Evolutionary conservation across 2,113 vertebrate species (phyloP).

Genomic region (Ageneiosus marmoratus): DNA sequence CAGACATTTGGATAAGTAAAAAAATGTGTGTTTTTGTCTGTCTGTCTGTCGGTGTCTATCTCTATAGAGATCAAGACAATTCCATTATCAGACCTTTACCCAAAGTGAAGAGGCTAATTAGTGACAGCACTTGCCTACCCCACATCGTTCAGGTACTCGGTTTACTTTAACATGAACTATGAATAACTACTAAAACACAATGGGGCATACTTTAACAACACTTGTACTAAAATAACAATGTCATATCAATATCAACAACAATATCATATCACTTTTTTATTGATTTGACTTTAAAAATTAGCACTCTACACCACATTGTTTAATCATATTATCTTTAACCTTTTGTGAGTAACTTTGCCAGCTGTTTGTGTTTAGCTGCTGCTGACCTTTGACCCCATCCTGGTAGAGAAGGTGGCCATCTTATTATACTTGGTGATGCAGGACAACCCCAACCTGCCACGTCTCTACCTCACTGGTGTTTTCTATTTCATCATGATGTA

Average conservation of each 20-base stretch:
- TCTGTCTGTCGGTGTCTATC: constrained; percentile 37
- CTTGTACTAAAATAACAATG: background rate
- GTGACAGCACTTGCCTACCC: constrained; percentile 91
- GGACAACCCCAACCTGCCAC: constrained; percentile 96
- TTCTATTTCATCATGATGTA: constrained; percentile 99
- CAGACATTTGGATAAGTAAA: background rate
- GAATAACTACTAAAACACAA: background rate
- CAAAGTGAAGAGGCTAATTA: constrained; percentile 90
- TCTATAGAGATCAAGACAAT: constrained; percentile 91
- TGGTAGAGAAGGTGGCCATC: constrained; percentile 96
- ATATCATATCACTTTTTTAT: too few species aligned
- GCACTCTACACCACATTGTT: background rate
- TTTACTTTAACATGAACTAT: too few species aligned
- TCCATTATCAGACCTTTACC: constrained; percentile 96
- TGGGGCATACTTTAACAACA: background rate
- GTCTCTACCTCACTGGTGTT: constrained; percentile 92
- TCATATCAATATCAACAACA: too few species aligned
- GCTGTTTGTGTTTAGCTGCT: constrained; percentile 76
- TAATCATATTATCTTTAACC: background rate
- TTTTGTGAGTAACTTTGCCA: background rate
- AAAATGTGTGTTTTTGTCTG: constrained; percentile 15
- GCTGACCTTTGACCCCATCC: constrained; percentile 97
- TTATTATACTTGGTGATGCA: constrained; percentile 90
- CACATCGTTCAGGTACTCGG: constrained; percentile 91
- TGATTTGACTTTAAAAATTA: too few species aligned